phyloP scores from a whole-genome alignment of 2,888 invertebrate genomes.

The Dryocosmus kuriphilus region DNA sequence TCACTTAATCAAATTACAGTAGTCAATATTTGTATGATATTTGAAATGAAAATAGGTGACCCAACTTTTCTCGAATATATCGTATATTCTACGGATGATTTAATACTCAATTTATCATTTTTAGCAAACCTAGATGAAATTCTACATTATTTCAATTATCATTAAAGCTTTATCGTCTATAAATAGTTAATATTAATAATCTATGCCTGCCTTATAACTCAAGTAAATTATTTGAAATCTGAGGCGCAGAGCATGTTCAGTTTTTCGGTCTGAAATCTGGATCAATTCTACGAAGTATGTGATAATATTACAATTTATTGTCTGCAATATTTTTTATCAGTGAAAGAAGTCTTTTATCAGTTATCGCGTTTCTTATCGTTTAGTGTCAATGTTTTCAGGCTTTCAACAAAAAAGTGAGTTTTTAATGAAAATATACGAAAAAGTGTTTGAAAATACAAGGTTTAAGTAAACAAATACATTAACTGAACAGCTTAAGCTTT shows the following conservation, averaged over 20 bases:
- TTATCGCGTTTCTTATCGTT: conserved; percentile 15
- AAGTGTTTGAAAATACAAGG: no score
- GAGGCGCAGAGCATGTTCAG: not conserved
- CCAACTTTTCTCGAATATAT: not conserved
- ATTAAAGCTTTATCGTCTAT: not conserved
- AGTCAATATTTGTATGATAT: not conserved
- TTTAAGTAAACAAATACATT: no score
- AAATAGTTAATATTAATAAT: conserved; percentile 2
- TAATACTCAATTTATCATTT: not conserved
- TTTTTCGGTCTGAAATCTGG: not conserved
- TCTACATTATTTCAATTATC: conserved; percentile 11
- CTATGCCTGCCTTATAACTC: not conserved
- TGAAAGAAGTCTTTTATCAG: conserved; percentile 12
- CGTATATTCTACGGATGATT: not conserved
- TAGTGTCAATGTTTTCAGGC: conserved; percentile 25
- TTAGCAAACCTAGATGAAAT: not conserved
- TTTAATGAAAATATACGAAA: no score
- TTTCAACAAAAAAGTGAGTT: not conserved
- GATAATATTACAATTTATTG: conserved; percentile 8
- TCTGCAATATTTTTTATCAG: not conserved
- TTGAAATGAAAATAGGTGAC: not conserved
- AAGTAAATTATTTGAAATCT: not conserved
- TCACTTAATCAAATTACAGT: not conserved
- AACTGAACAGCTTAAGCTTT: no score
- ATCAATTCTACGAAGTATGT: not conserved